Conservation (phyloP, 2,888 invertebrate species). For the Piscicola geometra region DNA sequence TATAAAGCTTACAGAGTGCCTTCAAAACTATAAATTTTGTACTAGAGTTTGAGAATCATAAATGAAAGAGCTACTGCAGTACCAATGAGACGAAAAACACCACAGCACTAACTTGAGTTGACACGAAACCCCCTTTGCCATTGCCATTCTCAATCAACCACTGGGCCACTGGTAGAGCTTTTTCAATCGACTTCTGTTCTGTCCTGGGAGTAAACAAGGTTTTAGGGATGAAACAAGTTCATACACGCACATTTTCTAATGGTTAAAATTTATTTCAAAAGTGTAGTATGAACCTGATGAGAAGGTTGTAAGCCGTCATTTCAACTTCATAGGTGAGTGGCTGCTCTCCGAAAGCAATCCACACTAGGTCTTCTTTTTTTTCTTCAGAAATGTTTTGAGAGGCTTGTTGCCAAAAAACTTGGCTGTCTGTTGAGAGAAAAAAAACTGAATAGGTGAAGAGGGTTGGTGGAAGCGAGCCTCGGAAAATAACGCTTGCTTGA, state of each 20-base stretch:
- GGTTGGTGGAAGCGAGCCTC: too few relatives aligned
- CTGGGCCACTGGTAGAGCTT: conserved; percentile 5
- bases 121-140: neutral
- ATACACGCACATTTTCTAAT: too few relatives aligned
- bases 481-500: too few relatives aligned
- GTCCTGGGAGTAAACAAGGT: too few relatives aligned
- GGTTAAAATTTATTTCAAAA: too few relatives aligned
- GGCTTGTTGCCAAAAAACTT: neutral
- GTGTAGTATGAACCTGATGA: neutral
- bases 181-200: neutral
- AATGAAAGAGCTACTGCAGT: too few relatives aligned
- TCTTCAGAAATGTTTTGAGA: neutral
- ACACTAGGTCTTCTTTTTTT: neutral
- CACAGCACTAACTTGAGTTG: neutral
- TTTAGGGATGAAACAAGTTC: too few relatives aligned
- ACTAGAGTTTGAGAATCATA: too few relatives aligned
- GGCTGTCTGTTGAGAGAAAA: neutral
- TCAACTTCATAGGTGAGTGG: conserved; percentile 12
- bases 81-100: too few relatives aligned
- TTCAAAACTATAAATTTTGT: too few relatives aligned
- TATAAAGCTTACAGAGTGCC: too few relatives aligned
- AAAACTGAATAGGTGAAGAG: too few relatives aligned
- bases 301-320: conserved; percentile 6
- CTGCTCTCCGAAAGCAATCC: neutral
- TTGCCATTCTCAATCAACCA: conserved; percentile 5